phyloP scores from a whole-genome alignment of 2,113 vertebrate genomes.

The Pterocles burchelli region DNA sequence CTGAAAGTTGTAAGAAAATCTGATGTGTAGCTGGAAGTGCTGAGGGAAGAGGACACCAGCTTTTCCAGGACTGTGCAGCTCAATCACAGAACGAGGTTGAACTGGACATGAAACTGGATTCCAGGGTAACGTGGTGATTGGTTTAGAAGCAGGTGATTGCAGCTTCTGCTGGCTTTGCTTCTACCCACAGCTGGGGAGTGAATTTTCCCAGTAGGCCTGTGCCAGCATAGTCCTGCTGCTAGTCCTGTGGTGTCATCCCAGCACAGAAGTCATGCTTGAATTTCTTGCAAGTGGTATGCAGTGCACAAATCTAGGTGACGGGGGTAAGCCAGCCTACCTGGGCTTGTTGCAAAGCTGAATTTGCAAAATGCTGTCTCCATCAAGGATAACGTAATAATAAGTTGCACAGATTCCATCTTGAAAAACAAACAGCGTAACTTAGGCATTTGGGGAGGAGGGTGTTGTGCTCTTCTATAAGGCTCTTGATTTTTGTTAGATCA shows the following conservation, averaged over 20 bases:
- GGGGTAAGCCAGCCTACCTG: background rate
- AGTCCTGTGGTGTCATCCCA: conserved; percentile 33
- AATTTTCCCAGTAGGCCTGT: conserved; percentile 20
- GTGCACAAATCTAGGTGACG: background rate
- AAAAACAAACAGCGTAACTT: background rate
- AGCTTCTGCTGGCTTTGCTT: background rate
- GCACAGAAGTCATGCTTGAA: background rate
- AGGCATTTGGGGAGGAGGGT: background rate
- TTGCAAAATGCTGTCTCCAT: conserved; percentile 26
- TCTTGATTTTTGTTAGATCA: background rate
- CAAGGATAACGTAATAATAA: conserved; percentile 22
- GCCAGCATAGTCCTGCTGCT: conserved; percentile 7
- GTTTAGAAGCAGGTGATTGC: too few species aligned
- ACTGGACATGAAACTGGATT: conserved; percentile 62
- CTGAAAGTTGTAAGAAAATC: background rate
- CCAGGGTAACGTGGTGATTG: conserved; percentile 65
- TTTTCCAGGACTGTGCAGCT: conserved; percentile 55
- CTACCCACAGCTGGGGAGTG: conserved; percentile 53
- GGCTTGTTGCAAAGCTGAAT: conserved; percentile 37
- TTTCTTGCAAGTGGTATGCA: background rate
- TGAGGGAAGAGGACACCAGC: conserved; percentile 53
- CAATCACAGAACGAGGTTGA: conserved; percentile 37
- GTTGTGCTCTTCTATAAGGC: background rate
- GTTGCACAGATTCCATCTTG: background rate
- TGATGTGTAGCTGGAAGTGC: background rate